Conservation (phyloP, 2,888 invertebrate genomes). For the Drosophila dives region DNA sequence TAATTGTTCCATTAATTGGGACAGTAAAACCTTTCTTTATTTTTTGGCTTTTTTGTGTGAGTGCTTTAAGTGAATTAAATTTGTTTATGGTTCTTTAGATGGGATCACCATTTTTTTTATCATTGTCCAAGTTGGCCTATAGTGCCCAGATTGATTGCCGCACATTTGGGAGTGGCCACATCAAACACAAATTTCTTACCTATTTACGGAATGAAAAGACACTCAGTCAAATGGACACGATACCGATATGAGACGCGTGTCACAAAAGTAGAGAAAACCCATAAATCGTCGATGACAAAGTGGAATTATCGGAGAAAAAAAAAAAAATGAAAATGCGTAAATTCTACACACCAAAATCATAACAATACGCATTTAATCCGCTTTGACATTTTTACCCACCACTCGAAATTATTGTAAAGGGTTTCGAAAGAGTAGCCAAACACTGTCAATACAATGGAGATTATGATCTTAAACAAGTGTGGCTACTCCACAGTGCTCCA, state of each 20-base stretch:
- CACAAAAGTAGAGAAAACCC: slow-evolving; percentile 44
- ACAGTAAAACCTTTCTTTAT: slow-evolving; percentile 3
- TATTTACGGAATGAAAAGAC: slow-evolving; percentile 20
- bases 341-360: slow-evolving; percentile 31
- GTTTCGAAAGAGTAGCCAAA: slow-evolving; percentile 29
- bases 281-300: slow-evolving; percentile 60
- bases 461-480: slow-evolving; percentile 16
- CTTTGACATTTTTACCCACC: slow-evolving; percentile 33
- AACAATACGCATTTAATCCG: slow-evolving; percentile 46
- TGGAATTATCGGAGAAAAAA: slow-evolving; percentile 24
- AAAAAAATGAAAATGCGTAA: slow-evolving; percentile 20
- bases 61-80: slow-evolving; percentile 43
- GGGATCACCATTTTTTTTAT: slow-evolving; percentile 37
- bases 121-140: slow-evolving; percentile 25
- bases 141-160: slow-evolving; percentile 44
- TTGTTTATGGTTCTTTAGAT: slow-evolving; percentile 49
- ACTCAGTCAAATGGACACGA: slow-evolving; percentile 45
- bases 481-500: slow-evolving; percentile 19
- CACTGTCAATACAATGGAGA: slow-evolving; percentile 21
- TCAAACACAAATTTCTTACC: slow-evolving; percentile 38
- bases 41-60: slow-evolving; percentile 7
- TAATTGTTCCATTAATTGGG: slow-evolving; percentile 10
- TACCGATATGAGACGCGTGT: slow-evolving; percentile 54
- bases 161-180: slow-evolving; percentile 44
- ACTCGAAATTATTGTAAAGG: slow-evolving; percentile 4